Evolutionary conservation across 1,140 invertebrate genomes (phyloP).

Genomic region (Penaeus vannamei): DNA sequence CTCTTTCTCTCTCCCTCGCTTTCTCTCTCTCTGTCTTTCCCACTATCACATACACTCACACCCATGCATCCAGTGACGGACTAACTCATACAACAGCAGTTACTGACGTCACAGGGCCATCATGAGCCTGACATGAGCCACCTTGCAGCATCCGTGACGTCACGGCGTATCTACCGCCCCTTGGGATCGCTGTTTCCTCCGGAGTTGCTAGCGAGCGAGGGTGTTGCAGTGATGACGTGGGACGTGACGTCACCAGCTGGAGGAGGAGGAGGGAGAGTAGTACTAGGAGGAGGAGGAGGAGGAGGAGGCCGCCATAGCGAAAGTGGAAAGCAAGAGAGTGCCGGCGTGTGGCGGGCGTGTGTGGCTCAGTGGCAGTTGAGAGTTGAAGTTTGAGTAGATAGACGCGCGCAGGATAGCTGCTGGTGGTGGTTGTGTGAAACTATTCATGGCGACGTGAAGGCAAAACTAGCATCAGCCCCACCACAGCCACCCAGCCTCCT

Average conservation of each 20-base stretch:
- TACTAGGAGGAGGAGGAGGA: no score
- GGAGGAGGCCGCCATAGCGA: conserved; percentile 42
- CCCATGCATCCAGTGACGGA: not conserved
- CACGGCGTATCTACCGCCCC: no score
- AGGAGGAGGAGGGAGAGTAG: not conserved
- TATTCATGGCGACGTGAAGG: no score
- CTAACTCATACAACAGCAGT: not conserved
- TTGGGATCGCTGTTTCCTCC: no score
- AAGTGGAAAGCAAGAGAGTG: conserved; percentile 60
- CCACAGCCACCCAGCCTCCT: no score
- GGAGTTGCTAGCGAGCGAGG: not conserved
- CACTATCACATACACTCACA: not conserved
- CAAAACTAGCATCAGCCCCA: no score
- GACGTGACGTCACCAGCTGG: conserved; percentile 50
- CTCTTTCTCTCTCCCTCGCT: no score
- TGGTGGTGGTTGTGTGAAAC: no score
- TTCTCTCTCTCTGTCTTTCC: no score
- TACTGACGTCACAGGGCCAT: no score
- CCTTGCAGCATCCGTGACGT: no score
- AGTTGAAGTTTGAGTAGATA: conserved; percentile 51
- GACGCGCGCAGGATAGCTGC: conserved; percentile 8
- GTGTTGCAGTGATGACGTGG: conserved; percentile 46
- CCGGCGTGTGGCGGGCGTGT: conserved; percentile 29
- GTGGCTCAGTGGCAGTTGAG: conserved; percentile 24
- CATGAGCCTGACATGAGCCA: no score